phyloP scores from a whole-genome alignment of 2,797 vertebrate genomes.

The Gymnopithys bicolor region DNA sequence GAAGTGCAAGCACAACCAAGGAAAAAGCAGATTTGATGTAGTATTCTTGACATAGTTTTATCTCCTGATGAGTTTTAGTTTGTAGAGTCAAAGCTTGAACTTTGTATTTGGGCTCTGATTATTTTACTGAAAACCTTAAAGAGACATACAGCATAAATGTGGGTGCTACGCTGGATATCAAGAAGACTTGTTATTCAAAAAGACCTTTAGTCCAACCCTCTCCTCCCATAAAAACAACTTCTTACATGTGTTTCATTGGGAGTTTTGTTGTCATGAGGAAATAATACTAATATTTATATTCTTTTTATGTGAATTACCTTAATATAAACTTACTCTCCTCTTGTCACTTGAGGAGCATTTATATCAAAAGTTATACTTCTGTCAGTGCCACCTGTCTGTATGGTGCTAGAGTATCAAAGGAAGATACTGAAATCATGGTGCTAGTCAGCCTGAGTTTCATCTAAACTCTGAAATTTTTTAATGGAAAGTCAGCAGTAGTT shows the following conservation, averaged over 20 bases:
- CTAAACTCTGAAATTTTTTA: not conserved
- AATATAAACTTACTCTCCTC: not conserved
- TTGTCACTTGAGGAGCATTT: not conserved
- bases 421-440: not conserved
- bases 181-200: not conserved
- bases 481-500: not conserved
- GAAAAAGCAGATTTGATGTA: not conserved
- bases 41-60: not conserved
- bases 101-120: not conserved
- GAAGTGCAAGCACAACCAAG: not conserved
- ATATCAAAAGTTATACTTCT: not conserved
- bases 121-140: not conserved
- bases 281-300: not conserved
- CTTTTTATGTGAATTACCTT: not conserved
- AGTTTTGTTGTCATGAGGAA: not conserved
- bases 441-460: not conserved
- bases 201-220: not conserved
- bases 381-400: not conserved
- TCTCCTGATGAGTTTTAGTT: not conserved
- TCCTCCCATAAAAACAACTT: not conserved
- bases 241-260: not conserved
- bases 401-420: not conserved
- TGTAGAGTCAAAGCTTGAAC: not conserved
- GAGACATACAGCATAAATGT: not conserved
- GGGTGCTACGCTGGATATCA: rapidly evolving